Evolutionary conservation across 2,797 vertebrate species (phyloP).

Genomic region (Arnoldichthys spilopterus): DNA sequence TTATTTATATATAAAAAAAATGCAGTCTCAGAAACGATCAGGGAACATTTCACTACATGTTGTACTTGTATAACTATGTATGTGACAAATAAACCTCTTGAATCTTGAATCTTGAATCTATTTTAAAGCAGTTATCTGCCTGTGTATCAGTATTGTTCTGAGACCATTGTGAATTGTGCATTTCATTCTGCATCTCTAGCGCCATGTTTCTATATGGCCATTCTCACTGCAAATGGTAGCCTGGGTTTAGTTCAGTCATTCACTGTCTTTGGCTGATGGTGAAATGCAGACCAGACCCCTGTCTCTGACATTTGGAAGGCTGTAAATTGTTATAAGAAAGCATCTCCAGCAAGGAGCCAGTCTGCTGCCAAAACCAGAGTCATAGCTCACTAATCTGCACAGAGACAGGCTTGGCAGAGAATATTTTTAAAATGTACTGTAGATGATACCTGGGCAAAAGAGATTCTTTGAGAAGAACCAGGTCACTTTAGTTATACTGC

Average conservation of each 20-base stretch:
- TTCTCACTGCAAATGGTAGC: not conserved
- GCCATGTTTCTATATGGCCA: not conserved
- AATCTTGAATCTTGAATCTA: no score
- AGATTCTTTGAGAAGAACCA: not conserved
- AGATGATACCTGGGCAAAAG: not conserved
- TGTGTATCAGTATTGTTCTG: no score
- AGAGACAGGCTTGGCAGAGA: not conserved
- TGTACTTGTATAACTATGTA: no score
- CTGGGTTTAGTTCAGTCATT: not conserved
- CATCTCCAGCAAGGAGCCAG: not conserved
- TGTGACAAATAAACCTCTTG: no score
- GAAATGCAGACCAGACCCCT: conserved; percentile 4
- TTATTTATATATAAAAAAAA: no score
- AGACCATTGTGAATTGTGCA: no score
- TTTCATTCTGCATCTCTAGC: not conserved
- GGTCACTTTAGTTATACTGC: not conserved
- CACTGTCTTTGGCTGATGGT: not conserved
- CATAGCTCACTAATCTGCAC: not conserved
- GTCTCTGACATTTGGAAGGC: conserved; percentile 1
- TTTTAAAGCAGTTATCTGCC: no score
- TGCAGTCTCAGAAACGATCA: no score
- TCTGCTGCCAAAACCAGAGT: not conserved
- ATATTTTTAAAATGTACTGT: not conserved
- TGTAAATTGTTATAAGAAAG: not conserved
- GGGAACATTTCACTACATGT: no score